Evolutionary conservation across 2,797 vertebrate species (phyloP).

Genomic region (Masticophis lateralis): DNA sequence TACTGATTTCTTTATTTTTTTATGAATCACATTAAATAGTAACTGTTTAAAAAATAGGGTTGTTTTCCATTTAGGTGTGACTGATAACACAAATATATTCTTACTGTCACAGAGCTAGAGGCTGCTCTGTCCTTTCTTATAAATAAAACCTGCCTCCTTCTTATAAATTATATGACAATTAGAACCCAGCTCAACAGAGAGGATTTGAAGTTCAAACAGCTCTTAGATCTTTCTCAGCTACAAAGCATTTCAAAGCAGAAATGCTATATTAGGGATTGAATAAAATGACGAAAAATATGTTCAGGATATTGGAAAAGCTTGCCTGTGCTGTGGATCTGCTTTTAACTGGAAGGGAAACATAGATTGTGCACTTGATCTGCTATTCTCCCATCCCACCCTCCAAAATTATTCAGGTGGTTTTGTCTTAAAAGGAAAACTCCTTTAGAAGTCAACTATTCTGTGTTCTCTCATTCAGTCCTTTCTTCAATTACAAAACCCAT

Average conservation of each 20-base stretch:
- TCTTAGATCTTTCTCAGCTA: neutral
- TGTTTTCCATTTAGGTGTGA: slow-evolving; percentile 13
- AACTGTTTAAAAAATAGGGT: neutral
- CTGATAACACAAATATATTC: neutral
- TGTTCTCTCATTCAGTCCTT: neutral
- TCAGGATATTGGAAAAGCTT: neutral
- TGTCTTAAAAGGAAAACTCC: neutral
- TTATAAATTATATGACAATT: slow-evolving; percentile 19
- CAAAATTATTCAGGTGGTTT: neutral
- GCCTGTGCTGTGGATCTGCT: neutral
- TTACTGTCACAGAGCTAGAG: neutral
- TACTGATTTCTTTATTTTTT: slow-evolving; percentile 14
- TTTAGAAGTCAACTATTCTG: neutral
- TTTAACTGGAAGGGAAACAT: neutral
- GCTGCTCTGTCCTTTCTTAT: neutral
- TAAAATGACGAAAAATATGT: neutral
- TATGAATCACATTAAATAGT: neutral
- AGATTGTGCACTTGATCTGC: neutral
- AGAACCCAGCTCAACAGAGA: neutral
- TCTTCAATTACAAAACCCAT: neutral
- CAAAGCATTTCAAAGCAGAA: slow-evolving; percentile 1
- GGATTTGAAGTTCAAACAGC: neutral
- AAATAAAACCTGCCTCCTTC: neutral
- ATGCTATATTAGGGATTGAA: neutral
- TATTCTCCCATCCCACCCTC: neutral